Evolutionary conservation across 2,888 invertebrate species (phyloP), one percentile per base, ranked within the genome.

Genomic region (Drosophila mercatorum): DNA sequence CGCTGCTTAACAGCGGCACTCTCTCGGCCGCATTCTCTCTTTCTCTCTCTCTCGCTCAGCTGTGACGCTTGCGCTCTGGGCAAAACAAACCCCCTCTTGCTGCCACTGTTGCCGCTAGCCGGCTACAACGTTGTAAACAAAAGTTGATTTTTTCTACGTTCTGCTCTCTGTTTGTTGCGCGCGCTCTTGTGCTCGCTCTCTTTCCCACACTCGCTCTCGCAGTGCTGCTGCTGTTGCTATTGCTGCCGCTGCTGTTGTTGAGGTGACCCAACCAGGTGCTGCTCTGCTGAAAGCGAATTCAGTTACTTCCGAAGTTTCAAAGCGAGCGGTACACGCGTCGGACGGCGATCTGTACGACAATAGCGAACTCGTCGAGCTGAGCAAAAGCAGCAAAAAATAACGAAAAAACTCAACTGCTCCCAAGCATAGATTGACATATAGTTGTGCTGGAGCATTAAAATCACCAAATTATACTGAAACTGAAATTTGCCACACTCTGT

Each of bases 231-330:
- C 49, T 58, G n/a, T 62, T 64, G 70, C 49, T 58, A 14, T 62
- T 64, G 70, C 34, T 34, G 34, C 34, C 10, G 31, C 31, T 7
- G 0, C 7, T 7, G 31, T 64, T 68, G 71, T 78, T 81, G 88
- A 90, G 90, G 91, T 90, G 91, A 90, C 90, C 90, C 75, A 90
- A 88, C 91, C 91, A 91, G 91, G 91, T 91, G 88, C 85, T 87
- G 70, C 53, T 72, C 82, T 34, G 70, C 63, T 83, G 76, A 88
- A 90, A 86, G 88, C 84, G 84, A 91, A 90, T 90, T 89, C 91
- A 91, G 91, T 91, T 91, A 91, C 88, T 91, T 89, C 83, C 89
- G 84, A 90, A 90, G 86, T 90, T 90, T 90, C 88, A 79, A 75
- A 87, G 83, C 85, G 86, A 83, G 80, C 83, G 87, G 91, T 87